These are phyloP conservation scores for Cantharis rustica DNA, from an alignment of 2,888 invertebrate genomes.

Conservation along the genomic window DNA sequence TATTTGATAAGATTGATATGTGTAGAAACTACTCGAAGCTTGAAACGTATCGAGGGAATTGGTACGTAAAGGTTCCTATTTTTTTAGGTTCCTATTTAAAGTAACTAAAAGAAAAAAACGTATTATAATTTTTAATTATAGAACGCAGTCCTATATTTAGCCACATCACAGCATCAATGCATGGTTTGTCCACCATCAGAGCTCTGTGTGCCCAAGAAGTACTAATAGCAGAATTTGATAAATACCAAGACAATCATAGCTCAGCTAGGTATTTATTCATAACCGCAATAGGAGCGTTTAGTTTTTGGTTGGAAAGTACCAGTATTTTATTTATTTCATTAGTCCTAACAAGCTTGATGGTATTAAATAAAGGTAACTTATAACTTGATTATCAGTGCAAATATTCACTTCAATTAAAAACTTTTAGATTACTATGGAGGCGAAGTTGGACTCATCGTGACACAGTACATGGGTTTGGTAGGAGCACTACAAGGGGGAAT, in stretches of 20 bases:
- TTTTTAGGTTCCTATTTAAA: no score
- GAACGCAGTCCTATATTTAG: conserved; percentile 77
- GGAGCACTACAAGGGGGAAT: conserved; percentile 69
- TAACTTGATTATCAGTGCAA: conserved; percentile 16
- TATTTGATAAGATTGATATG: conserved; percentile 43
- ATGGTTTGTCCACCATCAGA: conserved; percentile 75
- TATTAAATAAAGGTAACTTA: conserved; percentile 32
- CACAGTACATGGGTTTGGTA: conserved; percentile 73
- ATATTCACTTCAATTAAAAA: not conserved
- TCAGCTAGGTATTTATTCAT: conserved; percentile 72
- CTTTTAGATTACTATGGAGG: conserved; percentile 52
- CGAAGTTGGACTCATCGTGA: conserved; percentile 80
- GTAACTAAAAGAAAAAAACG: no score
- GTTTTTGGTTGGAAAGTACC: conserved; percentile 68
- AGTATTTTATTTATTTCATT: conserved; percentile 65
- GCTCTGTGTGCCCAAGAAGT: conserved; percentile 67
- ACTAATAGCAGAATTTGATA: conserved; percentile 64
- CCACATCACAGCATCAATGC: conserved; percentile 71
- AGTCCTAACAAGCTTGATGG: conserved; percentile 55
- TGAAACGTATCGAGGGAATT: conserved; percentile 71
- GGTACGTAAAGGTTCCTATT: conserved; percentile 58
- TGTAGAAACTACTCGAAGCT: conserved; percentile 60
- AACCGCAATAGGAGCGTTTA: conserved; percentile 68
- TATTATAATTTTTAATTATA: conserved; percentile 46
- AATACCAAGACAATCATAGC: conserved; percentile 67